Conservation (phyloP, 1,140 invertebrate genomes). For the Lethocerus indicus region DNA sequence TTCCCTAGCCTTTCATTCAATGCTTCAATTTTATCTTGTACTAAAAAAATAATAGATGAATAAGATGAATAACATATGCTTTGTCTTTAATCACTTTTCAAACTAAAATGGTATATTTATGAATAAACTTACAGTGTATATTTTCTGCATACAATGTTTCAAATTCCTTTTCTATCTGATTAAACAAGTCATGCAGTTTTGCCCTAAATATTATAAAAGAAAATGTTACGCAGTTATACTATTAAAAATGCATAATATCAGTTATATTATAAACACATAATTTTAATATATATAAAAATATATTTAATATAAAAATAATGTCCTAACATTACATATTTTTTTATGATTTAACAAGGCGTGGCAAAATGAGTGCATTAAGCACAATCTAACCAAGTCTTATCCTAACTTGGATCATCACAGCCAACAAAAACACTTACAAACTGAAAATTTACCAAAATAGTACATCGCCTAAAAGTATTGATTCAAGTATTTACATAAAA, state of each 20-base stretch:
- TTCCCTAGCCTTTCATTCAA: constrained; percentile 60
- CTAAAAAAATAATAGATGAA: constrained; percentile 32
- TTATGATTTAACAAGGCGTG: too few relatives aligned
- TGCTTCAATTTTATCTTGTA: constrained; percentile 76
- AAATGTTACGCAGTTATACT: not conserved
- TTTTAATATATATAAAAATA: not conserved
- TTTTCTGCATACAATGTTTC: constrained; percentile 87
- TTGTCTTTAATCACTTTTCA: not conserved
- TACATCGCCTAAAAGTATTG: not conserved
- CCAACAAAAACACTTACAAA: not conserved
- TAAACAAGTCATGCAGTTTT: constrained; percentile 73
- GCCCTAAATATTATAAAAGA: constrained; percentile 18
- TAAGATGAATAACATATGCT: not conserved
- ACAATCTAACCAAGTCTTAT: not conserved
- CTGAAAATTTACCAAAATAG: not conserved
- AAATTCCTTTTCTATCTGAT: constrained; percentile 95
- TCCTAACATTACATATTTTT: not conserved
- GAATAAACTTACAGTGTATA: constrained; percentile 50
- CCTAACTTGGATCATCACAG: not conserved
- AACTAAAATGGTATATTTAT: not conserved
- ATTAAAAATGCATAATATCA: not conserved
- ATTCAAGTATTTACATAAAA: too few relatives aligned
- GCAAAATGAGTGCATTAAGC: too few relatives aligned
- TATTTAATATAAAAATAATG: not conserved
- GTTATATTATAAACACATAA: not conserved